Evolutionary conservation across 2,888 invertebrate genomes (phyloP), one percentile per base, ranked within the genome.

Genomic region (Tridacna gigas): DNA sequence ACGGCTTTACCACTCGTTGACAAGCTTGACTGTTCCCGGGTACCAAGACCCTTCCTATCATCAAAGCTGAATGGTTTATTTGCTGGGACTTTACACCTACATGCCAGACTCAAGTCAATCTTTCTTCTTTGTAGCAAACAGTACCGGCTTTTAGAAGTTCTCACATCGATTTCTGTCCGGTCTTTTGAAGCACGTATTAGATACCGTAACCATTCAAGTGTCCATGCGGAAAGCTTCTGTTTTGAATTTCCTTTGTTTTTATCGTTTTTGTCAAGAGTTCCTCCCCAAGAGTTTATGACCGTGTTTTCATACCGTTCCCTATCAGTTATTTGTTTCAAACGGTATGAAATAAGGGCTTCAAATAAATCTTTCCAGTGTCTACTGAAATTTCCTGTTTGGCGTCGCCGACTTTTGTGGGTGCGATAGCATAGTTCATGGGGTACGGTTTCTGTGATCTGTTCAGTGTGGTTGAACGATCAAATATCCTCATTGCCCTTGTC

Each of bases 321-420:
- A 5, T 75, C 51, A 0, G 71, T 76, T 2, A 71, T 77, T 28
- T 63, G 45, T 13, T 65, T 65, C 22, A 51, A 45, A 13, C 66
- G 74, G 47, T 86, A 86, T 5, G 74, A 77, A 15, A 86, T 45
- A 3, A 84, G 75, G 26, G 83, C 86, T 11, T 81, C 80, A 4
- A 83, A 83, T n/a, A 86, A 60, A 48, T 71, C 74, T 37, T 73
- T 76, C 83, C 79, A 0, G 83, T 83, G 18, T 79, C 74, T 5
- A 80, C 61, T 1, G 63, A 25, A 7, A 45, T 47, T 18, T 22
- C 15, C 5, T 26, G 63, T 20, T 75, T 74, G 7, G 25, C 45
- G 26, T 71, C 67, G 56, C 3, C 15, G 20, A 56, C 56, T 20
- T 3, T 80, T 22, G 74, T n/a, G 3, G 80, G 79, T 7, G 79